phyloP scores from a whole-genome alignment of 2,888 invertebrate species.

The Xylocampa areola region DNA sequence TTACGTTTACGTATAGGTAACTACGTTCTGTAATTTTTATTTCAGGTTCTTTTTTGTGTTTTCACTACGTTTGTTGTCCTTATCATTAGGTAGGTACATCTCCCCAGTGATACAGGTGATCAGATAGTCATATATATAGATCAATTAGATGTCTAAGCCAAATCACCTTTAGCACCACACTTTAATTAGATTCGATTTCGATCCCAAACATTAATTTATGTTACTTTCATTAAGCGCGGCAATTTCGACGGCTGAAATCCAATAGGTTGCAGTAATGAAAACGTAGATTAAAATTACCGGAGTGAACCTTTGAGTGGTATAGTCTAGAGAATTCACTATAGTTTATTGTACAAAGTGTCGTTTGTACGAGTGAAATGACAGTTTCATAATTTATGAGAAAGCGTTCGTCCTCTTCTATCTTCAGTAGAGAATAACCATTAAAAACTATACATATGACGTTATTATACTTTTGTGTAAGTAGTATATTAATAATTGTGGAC shows the following conservation, averaged over 20 bases:
- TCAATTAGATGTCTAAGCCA: conserved; percentile 28
- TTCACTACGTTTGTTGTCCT: conserved; percentile 22
- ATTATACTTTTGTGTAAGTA: neutral
- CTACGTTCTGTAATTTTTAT: too few species aligned
- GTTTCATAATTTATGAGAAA: conserved; percentile 1
- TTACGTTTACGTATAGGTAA: neutral
- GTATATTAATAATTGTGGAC: too few species aligned
- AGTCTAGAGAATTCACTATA: neutral
- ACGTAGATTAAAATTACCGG: conserved; percentile 32
- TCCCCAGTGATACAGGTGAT: conserved; percentile 31
- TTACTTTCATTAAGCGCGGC: conserved; percentile 45
- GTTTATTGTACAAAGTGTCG: neutral
- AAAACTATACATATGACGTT: neutral
- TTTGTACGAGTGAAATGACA: neutral
- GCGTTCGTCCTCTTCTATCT: neutral
- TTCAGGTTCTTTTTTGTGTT: neutral
- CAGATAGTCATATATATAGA: too few species aligned
- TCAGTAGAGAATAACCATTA: conserved; percentile 2
- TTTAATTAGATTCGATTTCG: conserved; percentile 48
- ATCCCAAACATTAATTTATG: conserved; percentile 47
- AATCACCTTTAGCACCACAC: conserved; percentile 32
- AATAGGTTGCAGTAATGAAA: conserved; percentile 43
- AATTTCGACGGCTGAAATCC: conserved; percentile 39
- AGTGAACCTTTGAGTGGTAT: conserved; percentile 5
- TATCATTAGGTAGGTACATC: conserved; percentile 31